Evolutionary conservation across 2,113 vertebrate species (phyloP).

Genomic region (Carettochelys insculpta): DNA sequence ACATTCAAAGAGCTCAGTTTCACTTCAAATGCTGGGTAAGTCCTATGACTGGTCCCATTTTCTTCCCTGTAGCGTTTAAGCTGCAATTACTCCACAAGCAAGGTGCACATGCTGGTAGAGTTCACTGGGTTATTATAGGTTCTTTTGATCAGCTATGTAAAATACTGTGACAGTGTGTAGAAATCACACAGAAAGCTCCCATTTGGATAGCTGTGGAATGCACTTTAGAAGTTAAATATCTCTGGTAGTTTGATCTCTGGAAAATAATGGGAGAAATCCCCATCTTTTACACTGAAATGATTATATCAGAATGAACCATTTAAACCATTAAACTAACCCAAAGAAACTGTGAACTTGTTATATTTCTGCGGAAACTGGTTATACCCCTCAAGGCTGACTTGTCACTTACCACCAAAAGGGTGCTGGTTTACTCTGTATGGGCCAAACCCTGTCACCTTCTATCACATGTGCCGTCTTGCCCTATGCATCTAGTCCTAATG

Average conservation of each 20-base stretch:
- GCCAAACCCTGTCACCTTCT: not conserved
- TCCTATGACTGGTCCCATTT: not conserved
- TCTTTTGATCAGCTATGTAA: slow-evolving; percentile 17
- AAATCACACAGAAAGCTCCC: not conserved
- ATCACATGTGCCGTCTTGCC: not conserved
- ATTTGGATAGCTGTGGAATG: not conserved
- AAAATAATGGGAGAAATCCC: not conserved
- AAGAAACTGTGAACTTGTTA: not conserved
- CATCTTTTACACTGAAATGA: not conserved
- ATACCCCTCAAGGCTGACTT: not conserved
- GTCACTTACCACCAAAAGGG: not conserved
- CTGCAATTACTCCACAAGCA: not conserved
- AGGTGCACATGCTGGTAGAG: not conserved
- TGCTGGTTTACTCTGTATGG: not conserved
- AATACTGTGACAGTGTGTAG: not conserved
- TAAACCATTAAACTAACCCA: not conserved
- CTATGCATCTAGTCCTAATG: not conserved
- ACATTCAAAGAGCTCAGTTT: not conserved
- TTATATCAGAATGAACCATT: not conserved
- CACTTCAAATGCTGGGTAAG: not conserved
- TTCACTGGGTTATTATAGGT: not conserved
- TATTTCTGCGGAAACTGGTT: not conserved
- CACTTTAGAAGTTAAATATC: not conserved
- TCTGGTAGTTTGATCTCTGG: not conserved
- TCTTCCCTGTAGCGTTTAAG: not conserved